Evolutionary conservation across 2,888 invertebrate genomes (phyloP).

Genomic region (Aphodius granarius): DNA sequence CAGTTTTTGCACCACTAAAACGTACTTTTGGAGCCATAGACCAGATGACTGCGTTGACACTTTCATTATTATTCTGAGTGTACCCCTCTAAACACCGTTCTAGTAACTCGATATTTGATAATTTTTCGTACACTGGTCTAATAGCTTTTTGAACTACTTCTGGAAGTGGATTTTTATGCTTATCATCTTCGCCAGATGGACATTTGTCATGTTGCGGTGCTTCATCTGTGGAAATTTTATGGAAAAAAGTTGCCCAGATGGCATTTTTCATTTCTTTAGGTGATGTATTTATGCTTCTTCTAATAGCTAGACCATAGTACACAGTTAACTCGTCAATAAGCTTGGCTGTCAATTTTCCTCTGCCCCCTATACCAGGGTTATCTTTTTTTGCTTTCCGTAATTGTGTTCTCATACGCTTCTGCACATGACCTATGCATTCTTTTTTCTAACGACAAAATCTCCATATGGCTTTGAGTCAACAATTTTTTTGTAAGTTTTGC

Average conservation of each 20-base stretch:
- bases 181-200: constrained; percentile 9
- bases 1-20: no score
- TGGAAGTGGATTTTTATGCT: no score
- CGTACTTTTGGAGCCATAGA: no score
- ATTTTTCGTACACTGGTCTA: no score
- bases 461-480: constrained; percentile 32
- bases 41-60: no score
- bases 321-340: constrained; percentile 10
- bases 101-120: no score
- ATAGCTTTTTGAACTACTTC: no score
- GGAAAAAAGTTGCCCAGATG: constrained; percentile 19
- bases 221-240: constrained; percentile 21
- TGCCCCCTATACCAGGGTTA: no score
- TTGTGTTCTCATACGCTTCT: constrained; percentile 1
- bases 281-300: constrained; percentile 6
- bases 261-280: constrained; percentile 18
- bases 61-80: no score
- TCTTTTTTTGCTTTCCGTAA: no score
- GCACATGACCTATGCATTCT: constrained; percentile 5
- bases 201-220: constrained; percentile 19
- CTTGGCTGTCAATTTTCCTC: constrained; percentile 19
- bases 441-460: constrained; percentile 8
- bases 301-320: constrained; percentile 19
- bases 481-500: constrained; percentile 33
- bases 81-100: no score